These are phyloP conservation scores for Drosophila mayaguana DNA, from an alignment of 2,888 invertebrate species.

Conservation along the genomic window DNA sequence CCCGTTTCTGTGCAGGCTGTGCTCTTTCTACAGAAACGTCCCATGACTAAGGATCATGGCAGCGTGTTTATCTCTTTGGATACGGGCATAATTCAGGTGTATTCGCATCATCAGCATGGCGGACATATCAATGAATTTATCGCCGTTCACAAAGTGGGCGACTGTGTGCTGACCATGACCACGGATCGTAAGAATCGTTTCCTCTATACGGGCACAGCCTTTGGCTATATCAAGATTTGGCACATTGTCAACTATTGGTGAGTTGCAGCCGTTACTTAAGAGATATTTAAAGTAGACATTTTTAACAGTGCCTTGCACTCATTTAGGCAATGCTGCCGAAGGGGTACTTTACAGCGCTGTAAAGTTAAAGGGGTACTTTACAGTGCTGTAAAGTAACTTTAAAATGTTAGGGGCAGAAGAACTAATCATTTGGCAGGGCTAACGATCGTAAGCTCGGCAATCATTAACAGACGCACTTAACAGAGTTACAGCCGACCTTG, in stretches of 20 bases:
- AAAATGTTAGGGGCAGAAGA: not conserved
- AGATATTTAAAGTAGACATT: not conserved
- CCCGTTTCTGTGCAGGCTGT: conserved; percentile 88
- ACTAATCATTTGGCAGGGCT: not conserved
- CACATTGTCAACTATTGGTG: conserved; percentile 89
- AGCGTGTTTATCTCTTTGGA: conserved; percentile 90
- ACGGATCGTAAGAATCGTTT: conserved; percentile 90
- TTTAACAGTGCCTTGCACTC: too few species aligned
- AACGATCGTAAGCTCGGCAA: not conserved
- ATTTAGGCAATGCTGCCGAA: too few species aligned
- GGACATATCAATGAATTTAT: conserved; percentile 90
- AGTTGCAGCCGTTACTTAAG: conserved; percentile 36
- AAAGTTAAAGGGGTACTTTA: not conserved
- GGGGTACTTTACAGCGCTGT: not conserved
- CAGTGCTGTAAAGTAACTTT: not conserved
- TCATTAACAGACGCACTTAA: not conserved
- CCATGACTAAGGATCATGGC: conserved; percentile 86
- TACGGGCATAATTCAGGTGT: conserved; percentile 91
- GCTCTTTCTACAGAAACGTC: conserved; percentile 88
- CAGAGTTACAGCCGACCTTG: not conserved
- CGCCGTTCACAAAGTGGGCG: conserved; percentile 89
- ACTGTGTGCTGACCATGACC: conserved; percentile 87
- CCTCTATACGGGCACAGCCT: conserved; percentile 90
- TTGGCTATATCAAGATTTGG: conserved; percentile 93
- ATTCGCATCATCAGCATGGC: conserved; percentile 92